These are phyloP conservation scores for Acipenser oxyrinchus DNA, from an alignment of 2,797 vertebrate species.

Conservation along the genomic window DNA sequence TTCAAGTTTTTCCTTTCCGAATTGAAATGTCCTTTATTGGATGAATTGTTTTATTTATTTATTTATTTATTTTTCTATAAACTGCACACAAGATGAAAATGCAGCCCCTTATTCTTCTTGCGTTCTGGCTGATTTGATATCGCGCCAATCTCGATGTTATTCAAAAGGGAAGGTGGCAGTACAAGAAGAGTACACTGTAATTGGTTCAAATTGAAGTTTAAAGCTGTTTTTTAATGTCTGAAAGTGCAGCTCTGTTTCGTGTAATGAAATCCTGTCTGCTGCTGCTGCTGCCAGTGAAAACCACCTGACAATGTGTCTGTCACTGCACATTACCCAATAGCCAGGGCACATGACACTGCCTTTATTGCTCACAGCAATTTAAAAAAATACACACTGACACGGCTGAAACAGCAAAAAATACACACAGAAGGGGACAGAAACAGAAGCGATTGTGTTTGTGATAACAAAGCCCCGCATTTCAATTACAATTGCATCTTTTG, in stretches of 20 bases:
- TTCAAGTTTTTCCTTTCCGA: too few species aligned
- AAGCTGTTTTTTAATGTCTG: background rate
- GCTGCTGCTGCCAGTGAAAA: conserved; percentile 6
- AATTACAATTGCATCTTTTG: conserved; percentile 25
- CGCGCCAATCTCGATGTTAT: too few species aligned
- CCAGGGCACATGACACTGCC: conserved; percentile 35
- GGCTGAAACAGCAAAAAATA: conserved; percentile 37
- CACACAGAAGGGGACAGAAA: conserved; percentile 31
- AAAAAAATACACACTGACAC: conserved; percentile 35
- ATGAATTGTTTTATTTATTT: too few species aligned
- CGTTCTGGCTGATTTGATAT: too few species aligned
- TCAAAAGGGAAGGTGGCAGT: too few species aligned
- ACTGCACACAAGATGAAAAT: too few species aligned
- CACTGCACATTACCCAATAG: conserved; percentile 49
- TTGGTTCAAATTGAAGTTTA: too few species aligned
- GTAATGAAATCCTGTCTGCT: conserved; percentile 14
- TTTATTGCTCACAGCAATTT: conserved; percentile 46
- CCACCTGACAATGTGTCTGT: conserved; percentile 53
- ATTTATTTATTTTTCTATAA: too few species aligned
- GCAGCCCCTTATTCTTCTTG: too few species aligned
- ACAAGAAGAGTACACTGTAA: too few species aligned
- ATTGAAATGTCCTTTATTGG: too few species aligned
- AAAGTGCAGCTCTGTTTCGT: conserved; percentile 12
- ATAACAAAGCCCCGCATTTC: conserved; percentile 57
- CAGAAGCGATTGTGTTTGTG: conserved; percentile 67